Conservation (phyloP, 2,888 invertebrate genomes). For the Epinotia brunnichana region DNA sequence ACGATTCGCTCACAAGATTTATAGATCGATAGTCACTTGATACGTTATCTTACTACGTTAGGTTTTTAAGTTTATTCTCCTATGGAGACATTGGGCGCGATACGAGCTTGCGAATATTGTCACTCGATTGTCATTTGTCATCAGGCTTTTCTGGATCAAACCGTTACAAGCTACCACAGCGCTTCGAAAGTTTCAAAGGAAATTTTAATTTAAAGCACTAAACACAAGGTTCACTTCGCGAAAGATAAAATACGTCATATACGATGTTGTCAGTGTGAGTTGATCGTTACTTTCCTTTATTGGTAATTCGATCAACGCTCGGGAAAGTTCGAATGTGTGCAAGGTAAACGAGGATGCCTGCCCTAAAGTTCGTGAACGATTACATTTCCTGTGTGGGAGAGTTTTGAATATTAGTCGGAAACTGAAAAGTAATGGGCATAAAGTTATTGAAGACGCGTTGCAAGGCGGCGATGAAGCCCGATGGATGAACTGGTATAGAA, state of each 20-base stretch:
- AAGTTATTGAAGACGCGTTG: too few species aligned
- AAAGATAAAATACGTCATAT: neutral
- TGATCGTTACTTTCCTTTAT: constrained; percentile 31
- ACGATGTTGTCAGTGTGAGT: neutral
- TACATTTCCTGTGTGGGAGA: constrained; percentile 21
- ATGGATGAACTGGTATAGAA: too few species aligned
- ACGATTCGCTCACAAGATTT: neutral
- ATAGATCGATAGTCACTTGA: neutral
- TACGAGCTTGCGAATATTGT: constrained; percentile 3
- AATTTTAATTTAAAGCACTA: neutral
- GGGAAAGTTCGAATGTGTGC: constrained; percentile 26
- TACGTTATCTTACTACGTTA: neutral
- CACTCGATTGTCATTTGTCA: constrained; percentile 17
- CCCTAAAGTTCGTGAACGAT: constrained; percentile 4
- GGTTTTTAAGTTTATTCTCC: neutral
- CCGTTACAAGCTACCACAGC: neutral
- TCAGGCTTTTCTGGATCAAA: constrained; percentile 14
- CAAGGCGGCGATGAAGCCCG: too few species aligned
- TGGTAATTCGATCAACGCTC: constrained; percentile 30
- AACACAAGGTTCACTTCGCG: constrained; percentile 16
- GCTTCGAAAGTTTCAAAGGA: neutral
- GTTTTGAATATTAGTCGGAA: constrained; percentile 2
- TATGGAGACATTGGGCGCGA: neutral
- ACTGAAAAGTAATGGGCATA: neutral
- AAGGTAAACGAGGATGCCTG: constrained; percentile 17